phyloP scores from a whole-genome alignment of 2,113 vertebrate species.

The Centropus unirufus region DNA sequence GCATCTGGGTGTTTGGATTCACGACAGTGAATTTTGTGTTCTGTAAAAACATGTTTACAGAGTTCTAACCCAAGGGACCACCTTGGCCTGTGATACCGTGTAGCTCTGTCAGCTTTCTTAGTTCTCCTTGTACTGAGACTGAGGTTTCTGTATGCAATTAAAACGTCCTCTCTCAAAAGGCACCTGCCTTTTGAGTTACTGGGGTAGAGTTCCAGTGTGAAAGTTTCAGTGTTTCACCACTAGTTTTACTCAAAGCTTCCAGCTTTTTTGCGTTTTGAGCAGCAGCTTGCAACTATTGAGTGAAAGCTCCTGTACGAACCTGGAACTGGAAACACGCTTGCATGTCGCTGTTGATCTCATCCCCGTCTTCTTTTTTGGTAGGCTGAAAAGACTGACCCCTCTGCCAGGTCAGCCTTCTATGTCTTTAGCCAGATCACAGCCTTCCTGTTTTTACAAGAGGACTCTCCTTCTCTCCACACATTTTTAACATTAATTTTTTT shows the following conservation, averaged over 20 bases:
- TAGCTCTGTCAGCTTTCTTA: not conserved
- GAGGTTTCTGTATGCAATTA: not conserved
- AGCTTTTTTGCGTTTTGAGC: not conserved
- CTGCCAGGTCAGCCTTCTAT: not conserved
- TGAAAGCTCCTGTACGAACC: not conserved
- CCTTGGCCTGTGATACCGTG: not conserved
- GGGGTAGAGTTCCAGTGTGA: not conserved
- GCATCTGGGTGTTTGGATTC: not conserved
- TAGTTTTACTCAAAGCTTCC: not conserved
- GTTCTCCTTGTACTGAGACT: not conserved
- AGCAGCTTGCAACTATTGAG: not conserved
- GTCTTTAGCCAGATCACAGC: not conserved
- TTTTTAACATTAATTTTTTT: not conserved
- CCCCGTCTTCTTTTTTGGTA: not conserved
- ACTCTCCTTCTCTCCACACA: not conserved
- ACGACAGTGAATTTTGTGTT: not conserved
- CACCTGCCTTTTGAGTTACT: not conserved
- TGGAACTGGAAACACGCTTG: not conserved
- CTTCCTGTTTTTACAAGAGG: not conserved
- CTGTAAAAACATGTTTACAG: not conserved
- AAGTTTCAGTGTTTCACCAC: not conserved
- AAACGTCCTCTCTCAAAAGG: not conserved
- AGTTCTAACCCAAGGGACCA: not conserved
- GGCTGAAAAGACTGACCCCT: not conserved
- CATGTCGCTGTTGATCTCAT: not conserved